Evolutionary conservation across 2,888 invertebrate genomes (phyloP).

Genomic region (Sinelater perroti): DNA sequence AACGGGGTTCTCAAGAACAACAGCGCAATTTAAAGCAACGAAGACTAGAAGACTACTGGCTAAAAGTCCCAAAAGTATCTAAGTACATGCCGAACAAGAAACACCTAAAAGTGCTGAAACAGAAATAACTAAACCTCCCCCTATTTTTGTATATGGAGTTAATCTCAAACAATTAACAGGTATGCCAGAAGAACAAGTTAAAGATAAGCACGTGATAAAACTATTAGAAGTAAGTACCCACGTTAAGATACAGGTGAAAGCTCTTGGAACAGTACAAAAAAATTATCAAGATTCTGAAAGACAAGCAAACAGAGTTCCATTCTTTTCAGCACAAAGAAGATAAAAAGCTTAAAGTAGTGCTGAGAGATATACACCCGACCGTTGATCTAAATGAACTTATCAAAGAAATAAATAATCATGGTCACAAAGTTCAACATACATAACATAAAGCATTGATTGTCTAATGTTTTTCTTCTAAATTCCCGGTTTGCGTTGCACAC

Average conservation of each 20-base stretch:
- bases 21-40: neutral
- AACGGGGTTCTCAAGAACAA: neutral
- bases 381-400: no score
- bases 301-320: slow-evolving; percentile 13
- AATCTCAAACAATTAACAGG: slow-evolving; percentile 1
- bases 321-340: slow-evolving; percentile 13
- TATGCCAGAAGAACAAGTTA: neutral
- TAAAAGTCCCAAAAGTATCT: neutral
- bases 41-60: neutral
- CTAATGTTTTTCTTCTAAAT: no score
- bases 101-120: neutral
- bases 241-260: slow-evolving; percentile 9
- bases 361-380: neutral
- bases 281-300: neutral
- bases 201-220: slow-evolving; percentile 4
- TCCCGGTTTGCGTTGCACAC: no score
- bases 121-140: neutral
- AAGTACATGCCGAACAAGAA: neutral
- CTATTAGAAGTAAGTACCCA: neutral
- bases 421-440: no score
- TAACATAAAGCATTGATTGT: no score
- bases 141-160: slow-evolving; percentile 3
- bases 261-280: neutral
- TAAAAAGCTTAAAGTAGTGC: neutral
- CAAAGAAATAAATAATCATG: no score